Evolutionary conservation across 2,113 vertebrate species (phyloP), one percentile per base, ranked within the genome.

Genomic region (Epinephelus lanceolatus): DNA sequence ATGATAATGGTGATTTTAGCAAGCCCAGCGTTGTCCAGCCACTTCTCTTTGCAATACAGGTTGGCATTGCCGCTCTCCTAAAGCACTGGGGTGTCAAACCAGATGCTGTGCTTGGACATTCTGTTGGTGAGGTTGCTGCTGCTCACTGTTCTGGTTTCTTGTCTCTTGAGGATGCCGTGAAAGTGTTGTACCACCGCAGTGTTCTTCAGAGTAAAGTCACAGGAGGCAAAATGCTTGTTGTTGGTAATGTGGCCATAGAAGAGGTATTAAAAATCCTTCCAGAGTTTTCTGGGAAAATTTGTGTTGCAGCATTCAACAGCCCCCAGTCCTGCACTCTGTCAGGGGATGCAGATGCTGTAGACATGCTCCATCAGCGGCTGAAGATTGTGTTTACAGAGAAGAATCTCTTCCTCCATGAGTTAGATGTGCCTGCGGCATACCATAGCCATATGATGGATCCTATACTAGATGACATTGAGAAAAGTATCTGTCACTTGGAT

Each of bases 361-460:
- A 94, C 45, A 37, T 63, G 72, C 52, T 96, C 18, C 89, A 91
- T 65, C 89, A 93, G 55, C 92, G 92, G 40, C 83, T 97, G 73
- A 91, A 86, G 76, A 84, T 80, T 63, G 56, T 56, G 33, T 95
- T 95, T 75, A 65, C 73, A 21, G 78, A 87, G 30, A 93, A 90
- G 62, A 95, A 96, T 33, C 56, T 96, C 55, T 97, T 97, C 78
- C 95, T 97, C 45, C 94, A 84, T 52, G 55, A 91, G 56, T 85
- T 97, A 84, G 93, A 95, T 82, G 94, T 97, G 13, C 93, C 96
- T 25, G 93, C 88, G 76, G 96, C 96, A 0, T 98, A 97, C 76
- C 97, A 98, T 73, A 97, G 97, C 87, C 93, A 95, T 37, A 94
- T 96, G 92, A 97, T 97, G 96, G 95, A 97, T 76, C 86, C 89